phyloP scores from a whole-genome alignment of 2,113 vertebrate species.

The Fulmarus glacialis region DNA sequence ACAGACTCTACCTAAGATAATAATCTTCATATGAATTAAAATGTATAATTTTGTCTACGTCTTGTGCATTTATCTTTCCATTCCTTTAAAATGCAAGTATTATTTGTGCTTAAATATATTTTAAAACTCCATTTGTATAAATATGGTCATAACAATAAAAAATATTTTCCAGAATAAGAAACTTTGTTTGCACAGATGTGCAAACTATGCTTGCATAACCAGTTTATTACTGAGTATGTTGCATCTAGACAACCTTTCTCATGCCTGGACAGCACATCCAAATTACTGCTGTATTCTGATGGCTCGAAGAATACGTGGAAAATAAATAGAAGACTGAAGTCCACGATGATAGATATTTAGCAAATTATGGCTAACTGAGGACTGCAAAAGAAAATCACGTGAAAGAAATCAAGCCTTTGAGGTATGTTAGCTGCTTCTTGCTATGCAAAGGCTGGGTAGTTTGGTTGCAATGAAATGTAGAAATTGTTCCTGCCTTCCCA shows the following conservation, averaged over 20 bases:
- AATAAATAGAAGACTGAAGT: neutral
- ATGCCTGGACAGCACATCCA: neutral
- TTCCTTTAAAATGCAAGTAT: neutral
- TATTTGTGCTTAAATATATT: neutral
- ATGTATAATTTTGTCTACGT: neutral
- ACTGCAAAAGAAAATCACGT: neutral
- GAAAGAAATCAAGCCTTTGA: neutral
- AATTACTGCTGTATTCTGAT: neutral
- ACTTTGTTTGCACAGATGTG: neutral
- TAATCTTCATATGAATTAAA: neutral
- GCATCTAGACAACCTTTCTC: neutral
- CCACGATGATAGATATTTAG: neutral
- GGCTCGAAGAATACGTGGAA: neutral
- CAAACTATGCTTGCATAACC: neutral
- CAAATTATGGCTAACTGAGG: neutral
- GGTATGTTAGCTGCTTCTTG: neutral
- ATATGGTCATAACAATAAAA: neutral
- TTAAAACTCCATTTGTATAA: neutral
- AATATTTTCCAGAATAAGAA: neutral
- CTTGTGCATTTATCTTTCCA: neutral
- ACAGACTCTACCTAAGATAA: neutral
- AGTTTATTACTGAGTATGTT: neutral
- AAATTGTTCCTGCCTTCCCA: neutral
- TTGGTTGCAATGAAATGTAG: neutral
- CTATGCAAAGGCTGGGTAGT: neutral